A percentile compares a stretch with the other conserved stretches of the same genome.
Conservation (phyloP, 2,888 invertebrate genomes). For the Dicyrtoma fusca region DNA sequence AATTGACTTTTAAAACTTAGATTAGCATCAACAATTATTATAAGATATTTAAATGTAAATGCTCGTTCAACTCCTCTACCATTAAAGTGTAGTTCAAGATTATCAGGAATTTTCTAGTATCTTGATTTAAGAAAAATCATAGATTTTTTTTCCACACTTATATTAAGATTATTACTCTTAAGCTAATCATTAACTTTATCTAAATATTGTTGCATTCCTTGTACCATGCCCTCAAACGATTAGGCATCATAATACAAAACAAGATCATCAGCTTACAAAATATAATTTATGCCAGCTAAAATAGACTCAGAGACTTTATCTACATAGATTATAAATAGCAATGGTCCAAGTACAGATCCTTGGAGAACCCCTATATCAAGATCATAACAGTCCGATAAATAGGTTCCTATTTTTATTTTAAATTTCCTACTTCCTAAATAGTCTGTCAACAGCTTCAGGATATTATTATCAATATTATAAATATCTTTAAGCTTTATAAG, state of each 20-base stretch:
- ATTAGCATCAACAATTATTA: not conserved
- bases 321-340: conserved; percentile 38
- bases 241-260: conserved; percentile 1
- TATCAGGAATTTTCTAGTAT: too few relatives aligned
- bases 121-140: too few relatives aligned
- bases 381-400: conserved; percentile 11
- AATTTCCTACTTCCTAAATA: conserved; percentile 19
- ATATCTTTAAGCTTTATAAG: conserved; percentile 45
- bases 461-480: conserved; percentile 30
- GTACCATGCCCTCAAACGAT: not conserved
- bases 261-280: conserved; percentile 41
- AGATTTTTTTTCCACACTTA: not conserved
- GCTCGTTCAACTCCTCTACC: not conserved
- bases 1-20: too few relatives aligned
- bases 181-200: not conserved
- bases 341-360: conserved; percentile 35
- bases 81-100: too few relatives aligned
- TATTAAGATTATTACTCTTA: not conserved
- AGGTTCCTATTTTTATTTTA: conserved; percentile 12
- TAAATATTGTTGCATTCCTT: not conserved
- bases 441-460: conserved; percentile 17
- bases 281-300: not conserved
- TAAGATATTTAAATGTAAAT: not conserved
- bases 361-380: conserved; percentile 36
- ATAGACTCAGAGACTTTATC: conserved; percentile 25